Evolutionary conservation across 1,140 invertebrate species (phyloP), one percentile per base, ranked within the genome.

Genomic region (Nasonia giraulti): DNA sequence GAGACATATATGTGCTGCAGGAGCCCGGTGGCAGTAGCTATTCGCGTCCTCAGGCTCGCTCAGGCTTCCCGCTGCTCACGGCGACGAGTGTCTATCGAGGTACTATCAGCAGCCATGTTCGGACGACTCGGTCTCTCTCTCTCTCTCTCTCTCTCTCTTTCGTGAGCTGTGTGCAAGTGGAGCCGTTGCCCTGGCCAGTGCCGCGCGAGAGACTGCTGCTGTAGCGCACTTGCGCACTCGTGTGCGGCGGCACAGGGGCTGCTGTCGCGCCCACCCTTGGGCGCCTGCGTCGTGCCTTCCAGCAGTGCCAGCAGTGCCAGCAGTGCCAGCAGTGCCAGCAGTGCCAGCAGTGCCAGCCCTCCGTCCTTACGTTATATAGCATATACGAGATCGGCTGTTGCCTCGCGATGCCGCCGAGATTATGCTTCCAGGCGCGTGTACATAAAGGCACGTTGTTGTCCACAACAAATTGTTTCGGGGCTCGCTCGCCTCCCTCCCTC

Each of bases 1-100:
- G 86, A 87, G 86, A 23, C 50, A 62, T 80, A 80, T 17, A 62
- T 62, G 55, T 62, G 55, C 6, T 37, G 55, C 17, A 2, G 0
- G 55, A 62, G 55, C 5, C 50, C 6, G 50, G 76, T n/a, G 31
- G 23, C 33, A 37, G 33, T 33, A 20, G 74, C 27, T 44, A 27
- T 27, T 76, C 5, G 55, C 20, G 20, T 7, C 55, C 17, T 23
- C 33, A 27, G 27, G 12, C 47, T 50, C 47, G 47, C 47, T 55
- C 50, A 55, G 10, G 12, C 4, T 20, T 62, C 17, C 14, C 55
- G 50, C 12, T 5, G 50, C 27, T 27, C 27, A 50, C 50, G 55
- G 17, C 14, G 55, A 62, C 55, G 55, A 62, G 17, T 27, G 27
- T 27, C 27, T 27, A 27, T 6, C 6, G 37, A 8, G 6, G 37